Conservation (phyloP, 2,797 vertebrate species). For the Lacerta agilis region DNA sequence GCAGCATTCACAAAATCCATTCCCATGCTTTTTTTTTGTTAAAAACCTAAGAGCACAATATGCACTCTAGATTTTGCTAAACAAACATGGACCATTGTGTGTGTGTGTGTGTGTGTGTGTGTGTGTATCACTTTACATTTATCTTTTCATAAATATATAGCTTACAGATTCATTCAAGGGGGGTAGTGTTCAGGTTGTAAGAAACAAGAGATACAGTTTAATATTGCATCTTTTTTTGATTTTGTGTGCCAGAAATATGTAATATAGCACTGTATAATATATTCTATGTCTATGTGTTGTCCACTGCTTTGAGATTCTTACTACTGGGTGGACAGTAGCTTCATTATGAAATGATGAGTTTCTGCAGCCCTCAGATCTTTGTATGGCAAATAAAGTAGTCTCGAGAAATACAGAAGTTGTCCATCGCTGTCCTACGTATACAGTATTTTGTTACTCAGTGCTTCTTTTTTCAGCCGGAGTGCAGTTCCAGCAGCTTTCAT, state of each 20-base stretch:
- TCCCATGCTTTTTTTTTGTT: background rate
- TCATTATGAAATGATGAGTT: background rate
- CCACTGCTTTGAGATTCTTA: background rate
- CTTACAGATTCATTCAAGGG: too few relatives aligned
- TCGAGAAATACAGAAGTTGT: background rate
- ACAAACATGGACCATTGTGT: background rate
- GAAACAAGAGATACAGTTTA: too few relatives aligned
- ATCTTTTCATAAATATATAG: too few relatives aligned
- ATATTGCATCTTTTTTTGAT: too few relatives aligned
- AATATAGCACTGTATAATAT: too few relatives aligned
- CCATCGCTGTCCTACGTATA: background rate
- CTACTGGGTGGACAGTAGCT: background rate
- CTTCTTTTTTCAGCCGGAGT: too few relatives aligned
- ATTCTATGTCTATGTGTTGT: too few relatives aligned
- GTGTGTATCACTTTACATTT: background rate
- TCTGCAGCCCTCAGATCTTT: background rate
- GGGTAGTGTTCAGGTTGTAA: too few relatives aligned
- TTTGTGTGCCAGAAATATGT: too few relatives aligned
- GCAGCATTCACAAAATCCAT: background rate
- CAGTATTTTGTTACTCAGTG: background rate
- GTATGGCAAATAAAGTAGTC: background rate
- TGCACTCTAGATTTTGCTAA: background rate
- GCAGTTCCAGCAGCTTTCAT: too few relatives aligned
- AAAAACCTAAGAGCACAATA: slow-evolving; percentile 2
- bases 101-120: too few relatives aligned